These are phyloP conservation scores for Brachyptera putata DNA, from an alignment of 2,888 invertebrate species.

Conservation along the genomic window DNA sequence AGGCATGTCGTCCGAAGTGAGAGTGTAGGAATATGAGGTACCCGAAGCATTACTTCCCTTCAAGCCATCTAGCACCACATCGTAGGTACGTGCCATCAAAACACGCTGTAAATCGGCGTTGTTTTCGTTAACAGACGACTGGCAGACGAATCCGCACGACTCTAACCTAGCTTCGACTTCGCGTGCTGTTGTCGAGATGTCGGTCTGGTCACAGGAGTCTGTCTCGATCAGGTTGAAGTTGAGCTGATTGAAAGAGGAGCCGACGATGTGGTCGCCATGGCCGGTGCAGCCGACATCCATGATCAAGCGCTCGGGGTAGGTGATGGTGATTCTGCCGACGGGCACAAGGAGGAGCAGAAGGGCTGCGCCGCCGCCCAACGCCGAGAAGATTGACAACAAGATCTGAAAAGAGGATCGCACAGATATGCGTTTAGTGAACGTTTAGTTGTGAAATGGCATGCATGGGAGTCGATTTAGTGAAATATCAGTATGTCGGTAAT, in stretches of 20 bases:
- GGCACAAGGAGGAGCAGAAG: constrained; percentile 66
- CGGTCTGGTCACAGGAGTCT: constrained; percentile 34
- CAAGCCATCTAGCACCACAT: constrained; percentile 42
- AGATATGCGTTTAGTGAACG: too few relatives aligned
- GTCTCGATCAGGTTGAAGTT: constrained; percentile 31
- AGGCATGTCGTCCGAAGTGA: constrained; percentile 13
- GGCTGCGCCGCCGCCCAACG: constrained; percentile 61
- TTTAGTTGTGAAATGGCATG: too few relatives aligned
- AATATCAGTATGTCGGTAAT: too few relatives aligned
- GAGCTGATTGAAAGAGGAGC: not conserved
- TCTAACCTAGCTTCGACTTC: constrained; percentile 27
- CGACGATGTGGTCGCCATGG: constrained; percentile 25
- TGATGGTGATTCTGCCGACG: constrained; percentile 62
- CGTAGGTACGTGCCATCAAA: constrained; percentile 52
- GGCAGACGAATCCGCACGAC: constrained; percentile 36
- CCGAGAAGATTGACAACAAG: constrained; percentile 62
- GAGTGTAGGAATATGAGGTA: constrained; percentile 32
- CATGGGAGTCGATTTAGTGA: too few relatives aligned
- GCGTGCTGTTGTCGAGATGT: constrained; percentile 24
- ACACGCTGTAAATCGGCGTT: constrained; percentile 42
- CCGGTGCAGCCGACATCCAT: constrained; percentile 53
- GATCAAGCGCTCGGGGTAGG: constrained; percentile 58
- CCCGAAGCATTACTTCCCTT: constrained; percentile 28
- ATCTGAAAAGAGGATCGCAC: constrained; percentile 52
- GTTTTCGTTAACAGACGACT: not conserved